These are phyloP conservation scores for Cossypha heuglini DNA, from an alignment of 2,797 vertebrate genomes.

Conservation along the genomic window DNA sequence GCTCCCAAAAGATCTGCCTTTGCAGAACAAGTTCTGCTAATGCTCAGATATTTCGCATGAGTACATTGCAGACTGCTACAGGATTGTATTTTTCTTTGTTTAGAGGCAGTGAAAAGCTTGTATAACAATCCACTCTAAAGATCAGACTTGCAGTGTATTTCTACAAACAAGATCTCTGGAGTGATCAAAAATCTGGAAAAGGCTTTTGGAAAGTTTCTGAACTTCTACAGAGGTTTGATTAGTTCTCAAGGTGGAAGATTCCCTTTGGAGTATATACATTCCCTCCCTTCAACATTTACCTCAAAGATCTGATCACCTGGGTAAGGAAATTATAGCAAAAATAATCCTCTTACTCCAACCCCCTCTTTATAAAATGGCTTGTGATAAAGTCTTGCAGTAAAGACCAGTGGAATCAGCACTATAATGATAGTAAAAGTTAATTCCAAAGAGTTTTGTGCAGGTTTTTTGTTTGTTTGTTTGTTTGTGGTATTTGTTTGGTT, in stretches of 20 bases:
- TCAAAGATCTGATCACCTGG: background rate
- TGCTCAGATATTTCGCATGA: background rate
- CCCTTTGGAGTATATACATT: background rate
- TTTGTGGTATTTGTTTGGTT: background rate
- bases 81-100: background rate
- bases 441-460: background rate
- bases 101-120: background rate
- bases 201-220: background rate
- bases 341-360: background rate
- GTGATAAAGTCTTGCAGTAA: background rate
- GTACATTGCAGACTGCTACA: background rate
- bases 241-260: background rate
- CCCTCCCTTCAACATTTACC: background rate
- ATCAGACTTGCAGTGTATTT: background rate
- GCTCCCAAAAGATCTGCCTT: background rate
- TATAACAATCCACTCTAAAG: background rate
- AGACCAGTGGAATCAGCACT: background rate
- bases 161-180: background rate
- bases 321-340: background rate
- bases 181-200: background rate
- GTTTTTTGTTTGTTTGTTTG: accelerated
- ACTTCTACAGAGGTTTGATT: background rate
- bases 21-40: background rate
- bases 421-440: background rate
- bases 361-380: background rate